phyloP scores from a whole-genome alignment of 2,888 invertebrate genomes.

The Tipula lateralis region DNA sequence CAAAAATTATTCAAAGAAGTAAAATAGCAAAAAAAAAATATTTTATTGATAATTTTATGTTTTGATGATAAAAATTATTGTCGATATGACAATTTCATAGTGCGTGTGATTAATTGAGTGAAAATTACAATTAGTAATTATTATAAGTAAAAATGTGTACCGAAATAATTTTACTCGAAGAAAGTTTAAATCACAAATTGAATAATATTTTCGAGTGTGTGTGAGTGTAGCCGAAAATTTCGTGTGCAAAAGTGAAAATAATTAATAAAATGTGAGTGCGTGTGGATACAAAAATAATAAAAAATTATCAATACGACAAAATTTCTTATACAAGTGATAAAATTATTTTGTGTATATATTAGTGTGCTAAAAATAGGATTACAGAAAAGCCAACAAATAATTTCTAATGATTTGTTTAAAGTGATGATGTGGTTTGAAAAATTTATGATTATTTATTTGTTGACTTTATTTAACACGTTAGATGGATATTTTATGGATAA shows the following conservation, averaged over 20 bases:
- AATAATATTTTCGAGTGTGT: background rate
- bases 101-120: background rate
- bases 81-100: background rate
- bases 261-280: background rate
- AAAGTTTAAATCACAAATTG: background rate
- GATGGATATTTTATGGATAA: conserved; percentile 31
- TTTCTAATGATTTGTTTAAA: background rate
- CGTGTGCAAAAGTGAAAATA: background rate
- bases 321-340: background rate
- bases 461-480: conserved; percentile 30
- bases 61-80: background rate
- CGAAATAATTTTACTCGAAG: background rate
- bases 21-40: background rate
- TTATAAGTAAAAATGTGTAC: background rate
- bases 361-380: background rate
- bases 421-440: conserved; percentile 30
- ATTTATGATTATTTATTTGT: conserved; percentile 30
- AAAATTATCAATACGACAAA: background rate
- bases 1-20: background rate
- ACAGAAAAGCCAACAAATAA: background rate
- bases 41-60: background rate
- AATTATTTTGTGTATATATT: background rate
- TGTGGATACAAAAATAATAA: background rate
- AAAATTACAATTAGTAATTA: background rate
- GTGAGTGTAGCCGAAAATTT: background rate